Percentiles rank a stretch among this genome's conserved stretches.
Conservation (phyloP, 2,113 vertebrate species). For the Sprattus sprattus region DNA sequence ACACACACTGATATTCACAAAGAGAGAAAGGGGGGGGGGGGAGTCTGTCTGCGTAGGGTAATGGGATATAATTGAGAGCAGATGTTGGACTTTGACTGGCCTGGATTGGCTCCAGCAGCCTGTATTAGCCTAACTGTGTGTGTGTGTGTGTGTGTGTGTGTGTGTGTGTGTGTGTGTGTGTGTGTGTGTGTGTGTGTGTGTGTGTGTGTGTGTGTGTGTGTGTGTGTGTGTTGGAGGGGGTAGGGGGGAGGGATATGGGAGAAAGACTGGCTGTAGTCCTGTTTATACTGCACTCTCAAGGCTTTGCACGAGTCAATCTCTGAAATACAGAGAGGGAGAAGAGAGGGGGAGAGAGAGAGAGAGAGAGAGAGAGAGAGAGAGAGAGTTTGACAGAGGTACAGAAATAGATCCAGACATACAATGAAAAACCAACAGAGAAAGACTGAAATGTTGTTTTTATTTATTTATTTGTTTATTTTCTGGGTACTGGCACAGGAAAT, state of each 20-base stretch:
- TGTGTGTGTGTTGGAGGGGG: slow-evolving; percentile 6
- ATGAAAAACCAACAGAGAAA: background rate
- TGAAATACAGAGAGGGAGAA: background rate
- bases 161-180: background rate
- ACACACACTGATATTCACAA: background rate
- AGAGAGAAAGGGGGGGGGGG: background rate
- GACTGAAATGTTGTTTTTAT: slow-evolving; percentile 10
- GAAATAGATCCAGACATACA: background rate
- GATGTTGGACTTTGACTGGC: slow-evolving; percentile 44
- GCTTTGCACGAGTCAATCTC: background rate
- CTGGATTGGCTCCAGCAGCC: slow-evolving; percentile 40
- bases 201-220: slow-evolving; percentile 19
- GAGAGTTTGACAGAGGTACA: background rate
- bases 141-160: background rate
- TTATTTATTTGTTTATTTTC: background rate
- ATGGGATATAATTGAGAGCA: slow-evolving; percentile 49
- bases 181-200: background rate
- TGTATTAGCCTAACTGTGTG: slow-evolving; percentile 17
- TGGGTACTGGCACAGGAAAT: background rate
- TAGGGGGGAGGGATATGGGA: background rate
- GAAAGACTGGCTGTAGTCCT: slow-evolving; percentile 3
- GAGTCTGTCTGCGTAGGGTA: slow-evolving; percentile 31
- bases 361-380: background rate
- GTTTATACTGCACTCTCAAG: background rate
- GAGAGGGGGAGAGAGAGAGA: background rate